These are phyloP conservation scores for Colinus virginianus DNA, from an alignment of 2,113 vertebrate species.

Conservation along the genomic window DNA sequence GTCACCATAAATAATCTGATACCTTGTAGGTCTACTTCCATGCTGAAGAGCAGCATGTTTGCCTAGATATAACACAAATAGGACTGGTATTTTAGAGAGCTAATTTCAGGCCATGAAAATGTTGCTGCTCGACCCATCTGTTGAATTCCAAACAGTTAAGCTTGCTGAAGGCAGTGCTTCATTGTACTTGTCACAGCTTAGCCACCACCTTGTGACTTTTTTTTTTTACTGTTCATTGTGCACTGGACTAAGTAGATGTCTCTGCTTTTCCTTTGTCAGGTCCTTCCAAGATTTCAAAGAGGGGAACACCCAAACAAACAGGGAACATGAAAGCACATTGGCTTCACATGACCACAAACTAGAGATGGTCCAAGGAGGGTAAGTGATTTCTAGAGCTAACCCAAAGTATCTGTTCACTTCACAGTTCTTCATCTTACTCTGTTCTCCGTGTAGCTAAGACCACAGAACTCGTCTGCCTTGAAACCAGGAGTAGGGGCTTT, in stretches of 20 bases:
- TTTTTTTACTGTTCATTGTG: not conserved
- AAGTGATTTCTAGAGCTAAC: not conserved
- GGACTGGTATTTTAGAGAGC: not conserved
- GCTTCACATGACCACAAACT: not conserved
- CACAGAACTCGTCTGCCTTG: not conserved
- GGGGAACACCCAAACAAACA: not conserved
- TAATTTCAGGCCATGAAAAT: not conserved
- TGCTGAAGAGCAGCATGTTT: not conserved
- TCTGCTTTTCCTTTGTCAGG: not conserved
- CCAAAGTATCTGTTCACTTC: not conserved
- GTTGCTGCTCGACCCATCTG: not conserved
- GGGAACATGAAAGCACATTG: accelerated
- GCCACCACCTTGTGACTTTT: not conserved
- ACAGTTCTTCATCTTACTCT: not conserved
- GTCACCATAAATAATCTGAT: not conserved
- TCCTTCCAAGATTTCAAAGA: not conserved
- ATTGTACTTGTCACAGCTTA: not conserved
- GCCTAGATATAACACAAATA: not conserved
- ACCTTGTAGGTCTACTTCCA: not conserved
- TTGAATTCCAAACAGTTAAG: not conserved
- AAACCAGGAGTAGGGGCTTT: not conserved
- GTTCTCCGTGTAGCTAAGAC: not conserved
- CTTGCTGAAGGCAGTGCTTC: not conserved
- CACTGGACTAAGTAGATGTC: not conserved
- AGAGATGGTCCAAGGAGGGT: not conserved